A percentile compares a stretch with the other conserved stretches of the same genome.
phyloP scores from a whole-genome alignment of 2,888 invertebrate species.

The Cactoblastis cactorum region DNA sequence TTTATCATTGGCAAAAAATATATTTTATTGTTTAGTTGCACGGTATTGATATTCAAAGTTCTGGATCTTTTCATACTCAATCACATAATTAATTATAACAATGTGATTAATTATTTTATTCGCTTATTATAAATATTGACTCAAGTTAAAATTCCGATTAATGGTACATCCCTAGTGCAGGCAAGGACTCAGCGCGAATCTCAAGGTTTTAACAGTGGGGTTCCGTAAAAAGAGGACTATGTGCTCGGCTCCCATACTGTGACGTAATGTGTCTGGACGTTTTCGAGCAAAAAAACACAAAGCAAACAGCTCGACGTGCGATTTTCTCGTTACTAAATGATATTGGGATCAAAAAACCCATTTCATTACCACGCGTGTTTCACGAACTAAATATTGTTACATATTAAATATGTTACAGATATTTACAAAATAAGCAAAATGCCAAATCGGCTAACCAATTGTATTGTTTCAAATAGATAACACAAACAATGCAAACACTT shows the following conservation, averaged over 20 bases:
- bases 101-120: too few relatives aligned
- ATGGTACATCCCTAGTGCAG: background rate
- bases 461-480: slow-evolving; percentile 25
- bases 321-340: slow-evolving; percentile 31
- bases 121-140: too few relatives aligned
- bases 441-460: background rate
- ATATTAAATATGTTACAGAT: background rate
- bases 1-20: too few relatives aligned
- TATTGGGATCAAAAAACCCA: slow-evolving; percentile 3
- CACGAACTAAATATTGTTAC: too few relatives aligned
- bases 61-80: too few relatives aligned
- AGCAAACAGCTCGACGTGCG: slow-evolving; percentile 34
- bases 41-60: too few relatives aligned
- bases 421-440: background rate
- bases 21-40: too few relatives aligned
- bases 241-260: slow-evolving; percentile 42
- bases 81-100: too few relatives aligned
- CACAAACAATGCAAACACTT: slow-evolving; percentile 22
- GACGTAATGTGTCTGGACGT: slow-evolving; percentile 58
- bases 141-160: background rate
- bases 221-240: slow-evolving; percentile 51
- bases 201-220: slow-evolving; percentile 64
- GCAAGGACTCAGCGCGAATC: slow-evolving; percentile 16
- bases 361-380: background rate
- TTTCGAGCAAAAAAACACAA: slow-evolving; percentile 37